Evolutionary conservation across 2,888 invertebrate genomes (phyloP).

Genomic region (Fissipunctia ypsillon): DNA sequence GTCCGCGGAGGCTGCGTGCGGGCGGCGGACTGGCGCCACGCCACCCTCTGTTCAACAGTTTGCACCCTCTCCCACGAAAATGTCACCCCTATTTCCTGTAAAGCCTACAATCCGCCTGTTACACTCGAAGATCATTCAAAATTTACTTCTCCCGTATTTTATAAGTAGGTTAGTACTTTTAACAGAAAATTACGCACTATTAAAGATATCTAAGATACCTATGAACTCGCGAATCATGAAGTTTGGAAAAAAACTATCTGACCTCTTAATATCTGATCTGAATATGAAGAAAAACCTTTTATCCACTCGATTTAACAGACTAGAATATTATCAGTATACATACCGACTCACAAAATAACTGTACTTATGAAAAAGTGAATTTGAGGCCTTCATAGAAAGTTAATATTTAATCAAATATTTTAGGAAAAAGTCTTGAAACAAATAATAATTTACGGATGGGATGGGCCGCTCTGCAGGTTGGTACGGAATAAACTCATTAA

Average conservation of each 20-base stretch:
- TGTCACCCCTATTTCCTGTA: slow-evolving; percentile 76
- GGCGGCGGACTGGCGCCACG: slow-evolving; percentile 86
- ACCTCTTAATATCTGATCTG: background rate
- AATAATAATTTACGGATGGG: background rate
- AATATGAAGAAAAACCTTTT: background rate
- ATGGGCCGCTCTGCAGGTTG: too few relatives aligned
- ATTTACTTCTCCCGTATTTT: slow-evolving; percentile 33
- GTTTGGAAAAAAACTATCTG: background rate
- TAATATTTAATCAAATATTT: background rate
- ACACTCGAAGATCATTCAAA: slow-evolving; percentile 52
- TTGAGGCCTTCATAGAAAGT: background rate
- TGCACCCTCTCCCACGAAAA: slow-evolving; percentile 82
- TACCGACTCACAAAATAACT: background rate
- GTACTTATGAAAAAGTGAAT: background rate
- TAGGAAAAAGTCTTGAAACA: background rate
- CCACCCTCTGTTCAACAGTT: slow-evolving; percentile 89
- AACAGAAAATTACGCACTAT: background rate
- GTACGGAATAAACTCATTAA: too few relatives aligned
- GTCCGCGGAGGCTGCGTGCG: slow-evolving; percentile 78
- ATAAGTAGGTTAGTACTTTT: slow-evolving; percentile 11
- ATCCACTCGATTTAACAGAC: background rate
- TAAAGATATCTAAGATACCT: background rate
- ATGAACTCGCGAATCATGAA: background rate
- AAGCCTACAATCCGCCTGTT: slow-evolving; percentile 63
- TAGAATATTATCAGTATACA: background rate